Percentiles rank a stretch among this genome's conserved stretches.
These are phyloP conservation scores for Discoglossus pictus DNA, from an alignment of 2,797 vertebrate genomes.

Conservation along the genomic window DNA sequence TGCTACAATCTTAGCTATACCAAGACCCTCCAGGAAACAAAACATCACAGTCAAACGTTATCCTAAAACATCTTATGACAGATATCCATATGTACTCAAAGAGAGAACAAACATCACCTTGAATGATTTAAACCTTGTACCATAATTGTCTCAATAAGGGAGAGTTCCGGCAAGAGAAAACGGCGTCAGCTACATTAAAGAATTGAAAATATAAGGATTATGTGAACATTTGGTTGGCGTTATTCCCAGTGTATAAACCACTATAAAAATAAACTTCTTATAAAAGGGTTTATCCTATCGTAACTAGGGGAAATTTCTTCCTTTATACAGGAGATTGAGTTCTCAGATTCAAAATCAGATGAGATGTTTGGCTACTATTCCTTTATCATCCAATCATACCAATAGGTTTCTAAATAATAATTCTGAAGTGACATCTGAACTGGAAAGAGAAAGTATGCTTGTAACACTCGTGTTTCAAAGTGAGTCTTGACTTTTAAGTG, in stretches of 20 bases:
- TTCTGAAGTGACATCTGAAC: constrained; percentile 18
- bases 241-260: constrained; percentile 64
- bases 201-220: constrained; percentile 63
- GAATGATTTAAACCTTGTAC: constrained; percentile 45
- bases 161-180: constrained; percentile 50
- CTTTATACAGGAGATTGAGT: constrained; percentile 52
- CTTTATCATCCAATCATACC: constrained; percentile 36
- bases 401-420: constrained; percentile 6
- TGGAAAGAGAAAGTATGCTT: constrained; percentile 16
- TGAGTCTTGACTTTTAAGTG: constrained; percentile 34
- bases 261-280: constrained; percentile 65
- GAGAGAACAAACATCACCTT: constrained; percentile 48
- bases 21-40: neutral
- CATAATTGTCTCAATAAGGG: constrained; percentile 49
- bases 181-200: constrained; percentile 50
- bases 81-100: constrained; percentile 45
- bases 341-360: constrained; percentile 50
- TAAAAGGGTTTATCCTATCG: constrained; percentile 55
- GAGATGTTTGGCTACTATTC: constrained; percentile 53
- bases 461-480: constrained; percentile 37
- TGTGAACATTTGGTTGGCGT: constrained; percentile 70
- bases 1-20: constrained; percentile 5
- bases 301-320: constrained; percentile 51
- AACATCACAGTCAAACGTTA: constrained; percentile 18
- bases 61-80: constrained; percentile 39